Conservation (phyloP, 2,888 invertebrate genomes). For the Podabrus alpinus region DNA sequence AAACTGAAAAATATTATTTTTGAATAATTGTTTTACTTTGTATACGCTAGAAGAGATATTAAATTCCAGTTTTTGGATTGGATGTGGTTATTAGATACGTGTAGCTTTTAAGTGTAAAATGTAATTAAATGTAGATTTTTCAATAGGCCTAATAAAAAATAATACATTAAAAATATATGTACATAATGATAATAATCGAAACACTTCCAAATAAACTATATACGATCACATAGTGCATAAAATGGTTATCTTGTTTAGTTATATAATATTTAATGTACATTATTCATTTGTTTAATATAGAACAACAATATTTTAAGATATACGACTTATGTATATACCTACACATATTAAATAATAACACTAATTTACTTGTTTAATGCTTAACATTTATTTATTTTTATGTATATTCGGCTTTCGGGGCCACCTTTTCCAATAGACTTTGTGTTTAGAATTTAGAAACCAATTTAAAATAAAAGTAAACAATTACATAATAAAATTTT, state of each 20-base stretch:
- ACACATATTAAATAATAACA: constrained; percentile 25
- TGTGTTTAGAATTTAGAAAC: background rate
- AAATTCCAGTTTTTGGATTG: constrained; percentile 16
- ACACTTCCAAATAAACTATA: constrained; percentile 35
- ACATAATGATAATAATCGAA: constrained; percentile 31
- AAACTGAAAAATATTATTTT: background rate
- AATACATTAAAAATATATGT: background rate
- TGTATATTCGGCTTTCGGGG: background rate
- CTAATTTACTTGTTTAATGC: constrained; percentile 8
- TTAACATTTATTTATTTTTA: background rate
- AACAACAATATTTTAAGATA: constrained; percentile 21
- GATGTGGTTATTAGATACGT: constrained; percentile 33
- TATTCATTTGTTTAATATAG: background rate
- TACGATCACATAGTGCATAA: background rate
- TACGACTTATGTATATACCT: constrained; percentile 27
- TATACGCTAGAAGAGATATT: constrained; percentile 9
- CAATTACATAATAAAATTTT: background rate
- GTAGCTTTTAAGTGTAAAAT: constrained; percentile 30
- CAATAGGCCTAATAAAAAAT: constrained; percentile 33
- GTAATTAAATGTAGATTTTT: constrained; percentile 31
- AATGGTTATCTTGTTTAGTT: background rate
- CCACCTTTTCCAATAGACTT: background rate
- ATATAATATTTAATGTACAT: background rate
- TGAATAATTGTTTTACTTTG: background rate
- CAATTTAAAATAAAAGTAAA: background rate